These are phyloP conservation scores for Cenopis cana DNA, from an alignment of 2,888 invertebrate genomes.

Conservation along the genomic window DNA sequence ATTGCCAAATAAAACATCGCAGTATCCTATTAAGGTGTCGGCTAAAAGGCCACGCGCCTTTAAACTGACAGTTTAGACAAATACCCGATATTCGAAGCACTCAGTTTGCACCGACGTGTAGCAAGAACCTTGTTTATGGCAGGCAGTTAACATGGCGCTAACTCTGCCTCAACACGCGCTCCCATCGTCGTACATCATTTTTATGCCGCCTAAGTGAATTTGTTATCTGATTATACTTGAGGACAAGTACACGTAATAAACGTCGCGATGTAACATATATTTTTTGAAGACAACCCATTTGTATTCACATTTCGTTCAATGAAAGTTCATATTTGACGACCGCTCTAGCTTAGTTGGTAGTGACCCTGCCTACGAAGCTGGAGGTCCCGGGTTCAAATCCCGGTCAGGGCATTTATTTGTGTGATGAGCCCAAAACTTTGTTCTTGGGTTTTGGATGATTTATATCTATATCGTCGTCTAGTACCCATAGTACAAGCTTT, in stretches of 20 bases:
- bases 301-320: constrained; percentile 7
- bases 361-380: too few species aligned
- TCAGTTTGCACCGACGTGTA: constrained; percentile 73
- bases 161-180: constrained; percentile 50
- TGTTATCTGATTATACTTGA: constrained; percentile 65
- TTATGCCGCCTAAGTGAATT: constrained; percentile 65
- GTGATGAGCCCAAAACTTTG: too few species aligned
- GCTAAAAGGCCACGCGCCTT: not conserved
- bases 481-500: too few species aligned
- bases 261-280: constrained; percentile 52
- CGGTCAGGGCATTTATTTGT: too few species aligned
- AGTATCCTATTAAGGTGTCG: not conserved
- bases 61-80: constrained; percentile 2
- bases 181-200: constrained; percentile 54
- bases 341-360: too few species aligned
- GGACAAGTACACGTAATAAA: constrained; percentile 62
- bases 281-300: constrained; percentile 24
- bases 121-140: constrained; percentile 70
- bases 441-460: too few species aligned
- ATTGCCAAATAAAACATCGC: not conserved
- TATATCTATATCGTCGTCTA: too few species aligned
- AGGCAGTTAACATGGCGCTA: constrained; percentile 66
- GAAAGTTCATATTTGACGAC: too few species aligned
- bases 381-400: too few species aligned
- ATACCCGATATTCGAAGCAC: constrained; percentile 52